phyloP scores from a whole-genome alignment of 2,888 invertebrate genomes.

The Pseudococcus viburni region DNA sequence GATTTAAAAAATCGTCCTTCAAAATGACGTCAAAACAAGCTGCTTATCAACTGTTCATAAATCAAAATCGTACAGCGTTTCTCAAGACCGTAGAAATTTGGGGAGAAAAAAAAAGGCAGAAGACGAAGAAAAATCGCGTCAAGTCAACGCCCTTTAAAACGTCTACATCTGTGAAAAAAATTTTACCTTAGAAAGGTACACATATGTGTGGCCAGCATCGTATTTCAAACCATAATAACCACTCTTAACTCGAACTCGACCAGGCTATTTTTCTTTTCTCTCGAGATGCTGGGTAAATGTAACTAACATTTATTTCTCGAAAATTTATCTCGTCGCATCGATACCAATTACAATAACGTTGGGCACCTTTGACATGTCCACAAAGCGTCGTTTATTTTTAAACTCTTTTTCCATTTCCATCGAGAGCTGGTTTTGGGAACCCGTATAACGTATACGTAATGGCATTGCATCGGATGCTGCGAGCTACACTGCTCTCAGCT shows the following conservation, averaged over 20 bases:
- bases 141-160: slow-evolving; percentile 53
- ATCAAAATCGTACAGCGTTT: slow-evolving; percentile 32
- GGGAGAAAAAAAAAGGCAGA: not conserved
- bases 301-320: not conserved
- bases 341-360: slow-evolving; percentile 55
- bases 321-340: slow-evolving; percentile 27
- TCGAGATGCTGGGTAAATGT: not conserved
- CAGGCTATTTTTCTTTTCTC: not conserved
- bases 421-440: slow-evolving; percentile 49
- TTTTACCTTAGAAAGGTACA: not conserved
- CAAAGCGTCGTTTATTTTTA: slow-evolving; percentile 7
- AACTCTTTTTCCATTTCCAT: not conserved
- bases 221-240: slow-evolving; percentile 23
- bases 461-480: slow-evolving; percentile 42
- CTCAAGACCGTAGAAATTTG: not conserved
- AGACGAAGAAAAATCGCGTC: slow-evolving; percentile 22
- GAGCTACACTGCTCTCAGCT: slow-evolving; percentile 9
- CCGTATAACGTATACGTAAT: not conserved
- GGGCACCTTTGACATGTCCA: slow-evolving; percentile 10
- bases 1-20: slow-evolving; percentile 54
- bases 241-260: not conserved
- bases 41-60: slow-evolving; percentile 45
- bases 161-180: not conserved
- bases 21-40: slow-evolving; percentile 50
- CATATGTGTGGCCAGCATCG: not conserved